Base-by-base conservation (phyloP, 37 sponge, comb jelly and placozoan genomes). In the Aphrocallistes beatrix region DNA sequence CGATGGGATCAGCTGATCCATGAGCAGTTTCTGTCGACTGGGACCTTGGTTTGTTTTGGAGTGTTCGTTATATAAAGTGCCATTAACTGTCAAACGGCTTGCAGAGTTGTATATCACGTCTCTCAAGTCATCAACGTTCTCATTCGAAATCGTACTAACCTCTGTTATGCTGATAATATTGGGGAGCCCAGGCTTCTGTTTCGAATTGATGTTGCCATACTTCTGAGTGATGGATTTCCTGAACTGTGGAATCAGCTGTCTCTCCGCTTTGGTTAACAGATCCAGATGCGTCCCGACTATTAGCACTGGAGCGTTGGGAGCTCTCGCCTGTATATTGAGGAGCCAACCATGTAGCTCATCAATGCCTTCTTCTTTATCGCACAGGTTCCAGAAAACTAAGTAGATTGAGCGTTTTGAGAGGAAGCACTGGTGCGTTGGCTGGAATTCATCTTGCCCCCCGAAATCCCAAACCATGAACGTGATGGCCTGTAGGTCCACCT, bases 401-500 rank as follows among this genome's bases (percentile, higher is more conserved):
- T 86, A 89, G n/a, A 89, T 81, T 0, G 90, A 85, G 6, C 85
- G 81, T 25, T 86, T 86, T 36, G 90, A 86, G 69, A 89, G 83
- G 87, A 89, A 86, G 45, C 90, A 89, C 85, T 89, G 90, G 51
- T 89, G 87, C 0, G 87, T 86, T 25, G 90, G 87, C 38, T 89
- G 86, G 86, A 85, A 89, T 37, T 84, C 89, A 39, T 86, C 83
- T 37, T 86, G 96, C 13, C 96, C 96, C 3, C 90, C 96, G 83
- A 96, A 96, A 81, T 96, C 96, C 96, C 96, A 96, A 0, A 90
- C 92, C 87, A 88, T 91, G 86, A 92, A 96, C 25, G 92, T 91
- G 38, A 96, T 93, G 51, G 82, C 87, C 81, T 87, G 85, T 23
- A 93, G 82, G 81, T 50, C 88, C 21, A 88, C 87, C 30, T 89